Evolutionary conservation across 2,888 invertebrate species (phyloP), one percentile per base, ranked within the genome.

Genomic region (Zygaena filipendulae): DNA sequence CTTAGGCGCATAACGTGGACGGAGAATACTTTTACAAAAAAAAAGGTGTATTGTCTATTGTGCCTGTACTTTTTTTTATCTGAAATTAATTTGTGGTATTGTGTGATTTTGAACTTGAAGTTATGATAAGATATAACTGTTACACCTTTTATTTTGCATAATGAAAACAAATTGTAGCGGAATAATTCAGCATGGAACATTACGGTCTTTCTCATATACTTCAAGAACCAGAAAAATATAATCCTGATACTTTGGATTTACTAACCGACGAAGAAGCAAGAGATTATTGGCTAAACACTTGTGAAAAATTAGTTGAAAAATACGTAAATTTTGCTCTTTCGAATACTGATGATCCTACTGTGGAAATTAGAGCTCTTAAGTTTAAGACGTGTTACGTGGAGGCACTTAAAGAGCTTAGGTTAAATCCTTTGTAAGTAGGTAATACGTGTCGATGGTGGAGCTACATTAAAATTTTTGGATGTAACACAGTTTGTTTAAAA

Each of bases 241-340:
- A 86, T 59, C 95, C 97, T 1, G 97, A 98, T 64, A 94, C 95
- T 14, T 87, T 95, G 40, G 95, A 97, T 72, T 83, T 98, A 32
- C 86, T 90, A 35, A 84, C 85, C 47, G 95, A 97, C 62, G 82
- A 83, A 40, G 90, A 91, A 57, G 97, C 96, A 8, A 85, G 92
- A 59, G 86, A 82, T 43, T 97, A 97, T 68, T 98, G 97, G 97
- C 83, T 97, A 24, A 84, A 88, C 38, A 95, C 95, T 62, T 92
- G 97, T 58, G 90, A 92, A 59, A 88, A 87, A 41, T 87, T 94
- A 46, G 88, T 92, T 9, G 87, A 88, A 42, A 93, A 92, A 75
- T 93, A 92, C 72, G 88, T 92, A 12, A 83, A 84, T 40, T 89
- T 91, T 62, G 97, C 97, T 1, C 84, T 90, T 26, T 79, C 84